These are phyloP conservation scores for Diadromus collaris DNA, from an alignment of 2,888 invertebrate species.

Conservation along the genomic window DNA sequence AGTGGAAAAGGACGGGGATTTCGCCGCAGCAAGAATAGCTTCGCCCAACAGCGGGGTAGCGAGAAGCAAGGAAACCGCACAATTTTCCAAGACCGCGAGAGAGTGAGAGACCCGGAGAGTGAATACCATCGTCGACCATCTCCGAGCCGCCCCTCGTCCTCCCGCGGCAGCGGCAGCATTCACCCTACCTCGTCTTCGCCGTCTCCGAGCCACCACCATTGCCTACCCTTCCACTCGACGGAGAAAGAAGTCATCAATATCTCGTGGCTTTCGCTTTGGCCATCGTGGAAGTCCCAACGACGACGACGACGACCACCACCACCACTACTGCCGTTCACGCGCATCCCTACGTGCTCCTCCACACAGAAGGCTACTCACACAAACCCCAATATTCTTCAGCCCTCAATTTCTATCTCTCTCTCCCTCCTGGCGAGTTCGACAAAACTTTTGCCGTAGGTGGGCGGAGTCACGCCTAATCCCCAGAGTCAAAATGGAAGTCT, in stretches of 20 bases:
- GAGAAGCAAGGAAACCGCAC: slow-evolving; percentile 47
- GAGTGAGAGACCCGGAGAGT: slow-evolving; percentile 2
- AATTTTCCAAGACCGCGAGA: slow-evolving; percentile 22
- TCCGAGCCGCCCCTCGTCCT: slow-evolving; percentile 49
- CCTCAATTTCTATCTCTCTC: slow-evolving; percentile 42
- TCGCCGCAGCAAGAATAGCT: slow-evolving; percentile 33
- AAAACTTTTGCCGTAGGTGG: slow-evolving; percentile 74
- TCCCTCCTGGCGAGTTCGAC: slow-evolving; percentile 59
- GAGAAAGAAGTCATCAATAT: slow-evolving; percentile 78
- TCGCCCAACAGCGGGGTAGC: slow-evolving; percentile 12
- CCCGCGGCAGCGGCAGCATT: slow-evolving; percentile 39
- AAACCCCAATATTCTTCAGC: slow-evolving; percentile 40
- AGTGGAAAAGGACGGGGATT: slow-evolving; percentile 10
- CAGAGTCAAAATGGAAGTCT: slow-evolving; percentile 80
- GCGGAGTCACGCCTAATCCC: slow-evolving; percentile 80
- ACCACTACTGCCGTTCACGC: slow-evolving; percentile 55
- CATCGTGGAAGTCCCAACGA: slow-evolving; percentile 64
- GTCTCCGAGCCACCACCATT: slow-evolving; percentile 49
- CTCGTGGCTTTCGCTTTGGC: slow-evolving; percentile 77
- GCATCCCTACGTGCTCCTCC: slow-evolving; percentile 20
- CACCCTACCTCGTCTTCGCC: slow-evolving; percentile 47
- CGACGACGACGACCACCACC: slow-evolving; percentile 58
- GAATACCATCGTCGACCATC: slow-evolving; percentile 42
- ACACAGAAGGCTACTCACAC: slow-evolving; percentile 35
- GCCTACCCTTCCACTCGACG: slow-evolving; percentile 62